Evolutionary conservation across 2,888 invertebrate genomes (phyloP).

Genomic region (Exocentrus adspersus): DNA sequence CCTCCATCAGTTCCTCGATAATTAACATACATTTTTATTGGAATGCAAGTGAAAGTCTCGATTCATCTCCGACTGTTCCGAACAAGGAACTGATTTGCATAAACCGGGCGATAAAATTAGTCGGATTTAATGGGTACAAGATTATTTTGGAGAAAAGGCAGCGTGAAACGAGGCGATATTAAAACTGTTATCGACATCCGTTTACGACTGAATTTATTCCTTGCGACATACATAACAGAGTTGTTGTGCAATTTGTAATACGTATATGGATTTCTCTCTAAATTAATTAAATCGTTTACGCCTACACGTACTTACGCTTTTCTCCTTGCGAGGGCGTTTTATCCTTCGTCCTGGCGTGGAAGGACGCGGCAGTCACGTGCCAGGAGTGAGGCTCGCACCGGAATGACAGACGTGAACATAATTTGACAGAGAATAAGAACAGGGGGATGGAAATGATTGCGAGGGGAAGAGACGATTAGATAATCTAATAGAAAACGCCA

Average conservation of each 20-base stretch:
- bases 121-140: too few species aligned
- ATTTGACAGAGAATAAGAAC: constrained; percentile 64
- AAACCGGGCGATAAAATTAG: background rate
- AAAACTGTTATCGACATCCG: background rate
- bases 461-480: constrained; percentile 61
- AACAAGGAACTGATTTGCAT: background rate
- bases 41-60: constrained; percentile 10
- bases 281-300: too few species aligned
- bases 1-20: too few species aligned
- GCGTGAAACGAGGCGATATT: background rate
- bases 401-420: constrained; percentile 64
- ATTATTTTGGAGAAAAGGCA: too few species aligned
- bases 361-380: constrained; percentile 55
- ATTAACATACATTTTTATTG: constrained; percentile 1
- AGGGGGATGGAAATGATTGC: constrained; percentile 61
- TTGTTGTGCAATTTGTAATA: too few species aligned
- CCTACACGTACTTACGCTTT: too few species aligned
- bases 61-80: background rate
- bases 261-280: too few species aligned
- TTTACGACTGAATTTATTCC: too few species aligned
- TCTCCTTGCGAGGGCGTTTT: too few species aligned
- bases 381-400: constrained; percentile 51
- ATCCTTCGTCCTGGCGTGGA: constrained; percentile 4
- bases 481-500: constrained; percentile 61
- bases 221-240: too few species aligned